Percentiles rank a stretch among this genome's conserved stretches.
phyloP scores from a whole-genome alignment of 2,797 vertebrate species.

The Brachyrhaphis roseni region DNA sequence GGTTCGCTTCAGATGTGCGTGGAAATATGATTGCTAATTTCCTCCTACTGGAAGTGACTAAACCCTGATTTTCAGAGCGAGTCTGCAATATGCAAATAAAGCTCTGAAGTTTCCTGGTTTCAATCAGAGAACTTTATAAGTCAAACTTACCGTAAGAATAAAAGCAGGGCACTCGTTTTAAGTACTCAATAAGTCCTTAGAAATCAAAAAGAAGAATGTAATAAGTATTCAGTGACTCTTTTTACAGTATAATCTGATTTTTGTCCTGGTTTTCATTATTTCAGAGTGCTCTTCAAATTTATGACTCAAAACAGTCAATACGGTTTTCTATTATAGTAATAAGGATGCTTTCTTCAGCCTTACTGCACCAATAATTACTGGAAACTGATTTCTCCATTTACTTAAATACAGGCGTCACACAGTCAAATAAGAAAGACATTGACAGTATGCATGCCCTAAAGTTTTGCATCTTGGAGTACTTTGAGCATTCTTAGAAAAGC shows the following conservation, averaged over 20 bases:
- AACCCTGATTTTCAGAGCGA: not conserved
- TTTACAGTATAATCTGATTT: slow-evolving; percentile 36
- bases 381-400: not conserved
- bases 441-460: not conserved
- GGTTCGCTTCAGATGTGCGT: not conserved
- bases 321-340: not conserved
- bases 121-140: not conserved
- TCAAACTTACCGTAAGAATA: not conserved
- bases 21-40: slow-evolving; percentile 3
- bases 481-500: slow-evolving; percentile 34
- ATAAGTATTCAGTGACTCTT: not conserved
- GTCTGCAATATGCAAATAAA: not conserved
- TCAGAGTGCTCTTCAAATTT: slow-evolving; percentile 42
- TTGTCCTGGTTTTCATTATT: slow-evolving; percentile 40
- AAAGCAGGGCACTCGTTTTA: not conserved
- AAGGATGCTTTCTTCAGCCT: not conserved
- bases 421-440: not conserved
- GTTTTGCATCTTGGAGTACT: not conserved
- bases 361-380: not conserved
- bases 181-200: not conserved
- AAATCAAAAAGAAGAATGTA: not conserved
- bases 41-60: slow-evolving; percentile 3
- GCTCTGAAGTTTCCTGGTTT: not conserved
- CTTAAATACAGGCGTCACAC: not conserved
- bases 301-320: slow-evolving; percentile 26